Base-by-base conservation (phyloP, 2,888 invertebrate genomes). In the Molorchus minor region DNA sequence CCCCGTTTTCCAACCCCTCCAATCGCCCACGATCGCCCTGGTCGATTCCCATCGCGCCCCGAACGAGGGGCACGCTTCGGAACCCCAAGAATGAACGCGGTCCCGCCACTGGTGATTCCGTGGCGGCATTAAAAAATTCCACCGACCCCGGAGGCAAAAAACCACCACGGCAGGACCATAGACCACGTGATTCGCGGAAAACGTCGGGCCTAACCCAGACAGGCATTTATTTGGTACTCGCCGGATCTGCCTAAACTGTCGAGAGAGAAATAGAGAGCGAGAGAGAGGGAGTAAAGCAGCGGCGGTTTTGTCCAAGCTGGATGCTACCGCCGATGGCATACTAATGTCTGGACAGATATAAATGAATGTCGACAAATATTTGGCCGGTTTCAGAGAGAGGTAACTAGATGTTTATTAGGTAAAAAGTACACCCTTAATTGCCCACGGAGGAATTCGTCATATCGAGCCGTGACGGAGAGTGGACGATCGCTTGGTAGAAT, bases 311-410 rank as follows among this genome's bases (percentile, higher is more conserved):
- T 62, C 58, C 43, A 8, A 51, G 49, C 67, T 66, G 71, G 71
- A 68, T 69, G 70, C 68, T 59, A 66, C 56, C 61, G 61, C 65
- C 67, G 58, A 65, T 65, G 65, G 75, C 72, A 75, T 75, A 75
- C 74, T 74, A 75, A 75, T 75, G 70, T 65, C 58, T 44, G 19
- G 46, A 36, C 35, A 47, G 53, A 46, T 62, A 67, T 63, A 68
- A 71, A 70, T 69, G 71, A 73, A 73, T 73, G 72, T 69, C 70
- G 72, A 70, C 72, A 74, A 73, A 71, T 71, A 72, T 73, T 71
- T 56, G 68, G 71, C 69, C 70, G 72, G 74, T 71, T 72, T 64
- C 33, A 45, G 56, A 61, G 56, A 61, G 60, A 62, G 64, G 61
- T 70, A 69, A 69, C 68, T 69, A 71, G 66, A 67, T 70, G 71